These are phyloP conservation scores for Todiramphus saurophagus DNA, from an alignment of 2,113 vertebrate species.

Conservation along the genomic window DNA sequence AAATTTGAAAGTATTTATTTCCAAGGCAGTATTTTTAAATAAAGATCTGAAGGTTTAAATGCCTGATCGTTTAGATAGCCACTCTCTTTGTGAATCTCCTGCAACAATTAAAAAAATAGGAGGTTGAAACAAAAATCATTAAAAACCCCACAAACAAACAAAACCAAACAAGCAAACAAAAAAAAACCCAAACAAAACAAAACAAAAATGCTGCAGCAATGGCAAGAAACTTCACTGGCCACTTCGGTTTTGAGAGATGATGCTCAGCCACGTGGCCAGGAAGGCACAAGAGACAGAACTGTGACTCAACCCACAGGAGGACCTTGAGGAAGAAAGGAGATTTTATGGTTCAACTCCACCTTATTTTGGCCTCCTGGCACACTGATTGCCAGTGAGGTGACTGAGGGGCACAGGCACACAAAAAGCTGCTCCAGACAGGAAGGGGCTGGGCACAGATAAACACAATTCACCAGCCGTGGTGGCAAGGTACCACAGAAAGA, in stretches of 20 bases:
- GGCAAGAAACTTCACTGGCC: neutral
- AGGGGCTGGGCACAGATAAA: neutral
- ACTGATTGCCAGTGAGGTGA: neutral
- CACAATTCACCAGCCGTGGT: rapidly evolving
- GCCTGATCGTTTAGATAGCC: neutral
- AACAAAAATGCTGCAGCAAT: neutral
- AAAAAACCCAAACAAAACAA: neutral
- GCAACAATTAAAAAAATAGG: neutral
- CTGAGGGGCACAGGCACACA: neutral
- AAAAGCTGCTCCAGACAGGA: neutral
- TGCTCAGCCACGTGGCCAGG: neutral
- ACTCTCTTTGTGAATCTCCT: neutral
- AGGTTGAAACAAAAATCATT: neutral
- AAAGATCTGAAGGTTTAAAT: neutral
- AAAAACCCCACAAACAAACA: neutral
- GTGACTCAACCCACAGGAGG: neutral
- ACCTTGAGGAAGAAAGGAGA: neutral
- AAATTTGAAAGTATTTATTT: neutral
- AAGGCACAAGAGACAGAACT: neutral
- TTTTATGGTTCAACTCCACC: neutral
- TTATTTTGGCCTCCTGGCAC: neutral
- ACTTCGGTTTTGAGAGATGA: neutral
- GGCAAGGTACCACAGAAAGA: neutral
- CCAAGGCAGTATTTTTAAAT: neutral
- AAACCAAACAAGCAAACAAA: neutral